A percentile compares a stretch with the other conserved stretches of the same genome.
Conservation (phyloP, 2,888 invertebrate species). For the Patella caerulea region DNA sequence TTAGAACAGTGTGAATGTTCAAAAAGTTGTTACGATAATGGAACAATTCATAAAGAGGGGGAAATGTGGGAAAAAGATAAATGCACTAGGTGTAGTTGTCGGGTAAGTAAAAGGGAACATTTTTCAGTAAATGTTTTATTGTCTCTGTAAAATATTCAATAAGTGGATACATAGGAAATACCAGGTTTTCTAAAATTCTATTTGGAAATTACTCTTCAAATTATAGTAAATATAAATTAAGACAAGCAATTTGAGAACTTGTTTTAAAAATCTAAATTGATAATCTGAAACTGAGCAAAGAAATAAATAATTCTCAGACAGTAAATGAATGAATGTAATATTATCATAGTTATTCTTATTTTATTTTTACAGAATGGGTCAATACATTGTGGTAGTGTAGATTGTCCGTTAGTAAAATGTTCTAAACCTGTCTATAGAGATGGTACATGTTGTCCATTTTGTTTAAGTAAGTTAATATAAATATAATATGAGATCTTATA, state of each 20-base stretch:
- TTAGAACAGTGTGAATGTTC: slow-evolving; percentile 92
- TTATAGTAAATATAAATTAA: neutral
- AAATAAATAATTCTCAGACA: neutral
- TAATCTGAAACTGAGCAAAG: neutral
- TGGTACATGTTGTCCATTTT: slow-evolving; percentile 88
- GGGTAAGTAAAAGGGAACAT: slow-evolving; percentile 76
- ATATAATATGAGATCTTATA: neutral
- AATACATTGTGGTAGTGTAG: slow-evolving; percentile 85
- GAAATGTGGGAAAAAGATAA: slow-evolving; percentile 84
- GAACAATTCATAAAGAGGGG: slow-evolving; percentile 85
- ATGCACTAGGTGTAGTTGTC: slow-evolving; percentile 90
- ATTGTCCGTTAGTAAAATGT: slow-evolving; percentile 84
- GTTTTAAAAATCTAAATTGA: neutral
- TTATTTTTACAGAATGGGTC: slow-evolving; percentile 81
- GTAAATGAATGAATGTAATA: neutral
- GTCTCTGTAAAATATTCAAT: no score
- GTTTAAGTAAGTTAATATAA: slow-evolving; percentile 81
- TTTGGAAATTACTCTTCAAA: no score
- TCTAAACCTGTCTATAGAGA: slow-evolving; percentile 83
- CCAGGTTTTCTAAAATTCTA: no score
- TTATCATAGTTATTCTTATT: neutral
- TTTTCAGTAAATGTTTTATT: no score
- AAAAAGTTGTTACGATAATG: slow-evolving; percentile 87
- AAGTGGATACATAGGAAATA: no score
- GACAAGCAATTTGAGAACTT: neutral